A percentile compares a stretch with the other conserved stretches of the same genome.
phyloP scores from a whole-genome alignment of 2,888 invertebrate genomes.

The Plagodis pulveraria region DNA sequence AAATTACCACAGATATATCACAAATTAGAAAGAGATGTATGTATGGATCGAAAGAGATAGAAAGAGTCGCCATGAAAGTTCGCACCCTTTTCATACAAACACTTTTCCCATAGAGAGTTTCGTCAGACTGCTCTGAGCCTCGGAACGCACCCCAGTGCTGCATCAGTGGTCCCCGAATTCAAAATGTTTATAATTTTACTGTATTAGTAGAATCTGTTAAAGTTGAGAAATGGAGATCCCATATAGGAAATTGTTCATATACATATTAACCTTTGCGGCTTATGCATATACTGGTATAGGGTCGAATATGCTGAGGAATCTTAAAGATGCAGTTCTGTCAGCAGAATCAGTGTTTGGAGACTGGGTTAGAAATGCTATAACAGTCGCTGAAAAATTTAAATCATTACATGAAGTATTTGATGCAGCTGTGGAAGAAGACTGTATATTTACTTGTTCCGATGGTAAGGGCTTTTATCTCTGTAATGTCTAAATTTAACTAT shows the following conservation, averaged over 20 bases:
- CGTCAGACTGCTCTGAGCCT: no score
- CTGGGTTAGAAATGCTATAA: conserved; percentile 89
- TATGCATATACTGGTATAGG: conserved; percentile 94
- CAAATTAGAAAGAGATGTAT: no score
- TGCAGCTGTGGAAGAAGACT: conserved; percentile 93
- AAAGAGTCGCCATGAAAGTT: no score
- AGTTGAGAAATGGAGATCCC: conserved; percentile 88
- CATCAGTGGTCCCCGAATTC: no score
- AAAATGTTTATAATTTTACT: no score
- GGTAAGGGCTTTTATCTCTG: conserved; percentile 71
- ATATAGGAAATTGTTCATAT: conserved; percentile 90
- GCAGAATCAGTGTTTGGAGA: conserved; percentile 93
- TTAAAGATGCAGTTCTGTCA: conserved; percentile 91
- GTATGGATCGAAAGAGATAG: no score
- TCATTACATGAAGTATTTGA: conserved; percentile 92
- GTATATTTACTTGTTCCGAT: conserved; percentile 90
- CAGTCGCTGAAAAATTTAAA: conserved; percentile 89
- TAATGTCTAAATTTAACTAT: no score
- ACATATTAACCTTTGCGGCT: conserved; percentile 89
- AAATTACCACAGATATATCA: no score
- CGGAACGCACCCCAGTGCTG: no score
- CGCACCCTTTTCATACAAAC: no score
- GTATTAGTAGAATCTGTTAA: neutral
- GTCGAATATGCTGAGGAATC: conserved; percentile 88
- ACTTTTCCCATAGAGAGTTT: no score